Conservation (phyloP, 2,113 vertebrate genomes). For the Laterallus jamaicensis region DNA sequence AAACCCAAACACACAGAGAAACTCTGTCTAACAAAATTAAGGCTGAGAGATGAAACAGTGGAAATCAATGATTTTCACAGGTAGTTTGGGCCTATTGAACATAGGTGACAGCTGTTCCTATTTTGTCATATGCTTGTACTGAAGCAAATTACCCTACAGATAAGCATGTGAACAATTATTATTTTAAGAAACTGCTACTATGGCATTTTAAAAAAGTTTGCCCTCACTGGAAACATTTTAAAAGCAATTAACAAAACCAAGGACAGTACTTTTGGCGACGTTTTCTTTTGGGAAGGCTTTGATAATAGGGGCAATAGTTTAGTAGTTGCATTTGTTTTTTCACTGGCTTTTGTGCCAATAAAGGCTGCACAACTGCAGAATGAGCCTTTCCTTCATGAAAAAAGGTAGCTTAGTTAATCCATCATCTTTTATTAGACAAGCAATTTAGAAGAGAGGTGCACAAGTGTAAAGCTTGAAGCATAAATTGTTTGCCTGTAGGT, state of each 20-base stretch:
- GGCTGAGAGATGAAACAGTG: not conserved
- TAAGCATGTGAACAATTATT: not conserved
- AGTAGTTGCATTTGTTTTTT: conserved; percentile 5
- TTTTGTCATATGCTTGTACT: not conserved
- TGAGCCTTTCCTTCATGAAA: not conserved
- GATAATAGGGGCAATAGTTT: not conserved
- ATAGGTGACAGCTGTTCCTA: not conserved
- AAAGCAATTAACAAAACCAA: not conserved
- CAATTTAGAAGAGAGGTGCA: not conserved
- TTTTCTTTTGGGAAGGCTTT: not conserved
- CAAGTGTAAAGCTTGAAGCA: not conserved
- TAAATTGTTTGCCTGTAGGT: not conserved
- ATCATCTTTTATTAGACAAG: not conserved
- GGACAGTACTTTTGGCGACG: not conserved
- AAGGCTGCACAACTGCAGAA: not conserved
- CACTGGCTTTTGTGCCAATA: not conserved
- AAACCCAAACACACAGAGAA: not conserved
- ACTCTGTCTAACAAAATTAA: not conserved
- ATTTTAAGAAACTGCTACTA: not conserved
- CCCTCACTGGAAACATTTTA: not conserved
- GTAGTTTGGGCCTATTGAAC: not conserved
- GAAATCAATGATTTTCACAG: not conserved
- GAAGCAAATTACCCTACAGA: not conserved
- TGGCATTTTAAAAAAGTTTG: not conserved
- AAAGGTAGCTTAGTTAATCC: not conserved